These are phyloP conservation scores for Arvicanthis niloticus DNA, from an alignment of 2,113 vertebrate species.

Conservation along the genomic window DNA sequence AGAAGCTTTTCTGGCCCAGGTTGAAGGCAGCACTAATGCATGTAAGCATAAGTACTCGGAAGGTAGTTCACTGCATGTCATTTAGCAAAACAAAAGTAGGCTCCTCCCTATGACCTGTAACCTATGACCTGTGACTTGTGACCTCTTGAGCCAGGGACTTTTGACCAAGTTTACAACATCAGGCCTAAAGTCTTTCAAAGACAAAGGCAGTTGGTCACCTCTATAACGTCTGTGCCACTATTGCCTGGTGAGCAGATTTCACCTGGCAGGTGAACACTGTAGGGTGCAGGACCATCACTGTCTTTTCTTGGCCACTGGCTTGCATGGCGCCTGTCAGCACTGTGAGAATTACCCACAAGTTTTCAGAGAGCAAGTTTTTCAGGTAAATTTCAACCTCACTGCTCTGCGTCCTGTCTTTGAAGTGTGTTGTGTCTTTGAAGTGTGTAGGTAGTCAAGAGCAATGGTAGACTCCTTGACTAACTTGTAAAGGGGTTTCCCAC, in stretches of 20 bases:
- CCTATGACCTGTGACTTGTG: not conserved
- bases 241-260: not conserved
- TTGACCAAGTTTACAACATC: not conserved
- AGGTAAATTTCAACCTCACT: not conserved
- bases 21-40: not conserved
- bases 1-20: not conserved
- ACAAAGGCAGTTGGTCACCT: not conserved
- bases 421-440: not conserved
- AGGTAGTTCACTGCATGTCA: not conserved
- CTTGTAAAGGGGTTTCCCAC: not conserved
- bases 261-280: not conserved
- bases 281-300: not conserved
- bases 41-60: not conserved
- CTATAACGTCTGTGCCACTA: not conserved
- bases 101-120: not conserved
- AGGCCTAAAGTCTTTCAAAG: not conserved
- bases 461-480: not conserved
- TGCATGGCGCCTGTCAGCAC: not conserved
- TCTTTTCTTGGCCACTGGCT: not conserved
- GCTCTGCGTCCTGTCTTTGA: not conserved
- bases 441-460: not conserved
- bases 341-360: not conserved
- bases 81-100: not conserved
- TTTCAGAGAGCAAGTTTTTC: not conserved
- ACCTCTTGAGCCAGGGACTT: not conserved